Conservation (phyloP, 2,888 invertebrate genomes). For the Scaptomyza cyrtandrae region DNA sequence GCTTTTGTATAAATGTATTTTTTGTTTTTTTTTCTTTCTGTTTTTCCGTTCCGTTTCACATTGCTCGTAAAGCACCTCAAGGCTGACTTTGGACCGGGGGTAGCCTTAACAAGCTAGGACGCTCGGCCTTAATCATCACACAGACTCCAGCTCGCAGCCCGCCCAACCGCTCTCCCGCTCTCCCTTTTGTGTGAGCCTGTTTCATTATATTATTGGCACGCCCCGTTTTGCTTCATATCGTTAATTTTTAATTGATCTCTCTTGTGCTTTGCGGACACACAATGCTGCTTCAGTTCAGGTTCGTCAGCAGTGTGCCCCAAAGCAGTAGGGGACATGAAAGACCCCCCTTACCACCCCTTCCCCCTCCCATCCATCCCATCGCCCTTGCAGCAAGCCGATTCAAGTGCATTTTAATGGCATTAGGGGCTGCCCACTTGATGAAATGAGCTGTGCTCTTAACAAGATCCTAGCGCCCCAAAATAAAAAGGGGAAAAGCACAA, state of each 20-base stretch:
- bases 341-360: too few species aligned
- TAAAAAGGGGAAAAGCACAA: constrained; percentile 1
- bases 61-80: constrained; percentile 44
- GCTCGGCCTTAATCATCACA: constrained; percentile 52
- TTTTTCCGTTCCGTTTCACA: constrained; percentile 11
- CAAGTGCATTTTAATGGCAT: constrained; percentile 82
- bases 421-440: constrained; percentile 74
- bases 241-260: constrained; percentile 84
- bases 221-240: constrained; percentile 82
- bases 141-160: constrained; percentile 30
- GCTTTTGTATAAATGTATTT: constrained; percentile 21
- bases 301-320: constrained; percentile 61
- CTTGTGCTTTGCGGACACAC: constrained; percentile 38
- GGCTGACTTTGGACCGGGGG: constrained; percentile 21
- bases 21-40: not conserved
- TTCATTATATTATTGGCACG: constrained; percentile 84
- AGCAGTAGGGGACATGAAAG: constrained; percentile 39
- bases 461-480: constrained; percentile 80
- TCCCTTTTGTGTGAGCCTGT: constrained; percentile 63
- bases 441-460: constrained; percentile 78
- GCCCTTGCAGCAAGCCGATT: constrained; percentile 8
- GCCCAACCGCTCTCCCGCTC: not conserved
- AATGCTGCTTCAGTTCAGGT: constrained; percentile 61
- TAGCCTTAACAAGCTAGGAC: constrained; percentile 48
- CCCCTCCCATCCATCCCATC: constrained; percentile 28